A percentile compares a stretch with the other conserved stretches of the same genome.
These are phyloP conservation scores for Graptemys geographica DNA, from an alignment of 2,797 vertebrate genomes.

Conservation along the genomic window DNA sequence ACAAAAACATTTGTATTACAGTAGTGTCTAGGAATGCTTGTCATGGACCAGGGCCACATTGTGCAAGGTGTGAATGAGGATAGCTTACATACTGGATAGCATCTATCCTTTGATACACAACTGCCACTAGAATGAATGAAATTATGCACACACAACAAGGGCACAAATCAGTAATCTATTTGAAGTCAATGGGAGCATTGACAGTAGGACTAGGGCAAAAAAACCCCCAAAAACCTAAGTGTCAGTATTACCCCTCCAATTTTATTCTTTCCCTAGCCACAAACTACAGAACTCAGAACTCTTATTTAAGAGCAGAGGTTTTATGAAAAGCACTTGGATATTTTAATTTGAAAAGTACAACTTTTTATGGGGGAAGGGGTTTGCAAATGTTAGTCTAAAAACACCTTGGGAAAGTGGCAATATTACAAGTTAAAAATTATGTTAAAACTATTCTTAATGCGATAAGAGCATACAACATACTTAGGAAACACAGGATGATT, in stretches of 20 bases:
- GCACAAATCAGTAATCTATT: not conserved
- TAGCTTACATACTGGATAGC: not conserved
- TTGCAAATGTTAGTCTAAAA: not conserved
- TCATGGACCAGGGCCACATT: not conserved
- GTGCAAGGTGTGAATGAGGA: not conserved
- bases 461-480: slow-evolving; percentile 7
- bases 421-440: slow-evolving; percentile 65
- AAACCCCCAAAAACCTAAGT: not conserved
- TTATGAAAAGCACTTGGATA: not conserved
- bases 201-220: not conserved
- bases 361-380: not conserved
- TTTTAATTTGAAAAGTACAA: slow-evolving; percentile 12
- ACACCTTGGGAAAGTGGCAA: not conserved
- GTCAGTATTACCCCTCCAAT: not conserved
- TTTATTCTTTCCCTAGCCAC: not conserved
- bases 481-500: slow-evolving; percentile 35
- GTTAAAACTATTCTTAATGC: slow-evolving; percentile 36
- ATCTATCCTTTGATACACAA: not conserved
- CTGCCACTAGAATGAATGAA: not conserved
- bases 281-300: not conserved
- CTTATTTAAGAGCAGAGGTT: not conserved
- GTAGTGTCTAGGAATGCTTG: not conserved
- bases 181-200: not conserved
- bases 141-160: not conserved
- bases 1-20: not conserved